Evolutionary conservation across 2,113 vertebrate species (phyloP).

Genomic region (Myrmecophaga tridactyla): DNA sequence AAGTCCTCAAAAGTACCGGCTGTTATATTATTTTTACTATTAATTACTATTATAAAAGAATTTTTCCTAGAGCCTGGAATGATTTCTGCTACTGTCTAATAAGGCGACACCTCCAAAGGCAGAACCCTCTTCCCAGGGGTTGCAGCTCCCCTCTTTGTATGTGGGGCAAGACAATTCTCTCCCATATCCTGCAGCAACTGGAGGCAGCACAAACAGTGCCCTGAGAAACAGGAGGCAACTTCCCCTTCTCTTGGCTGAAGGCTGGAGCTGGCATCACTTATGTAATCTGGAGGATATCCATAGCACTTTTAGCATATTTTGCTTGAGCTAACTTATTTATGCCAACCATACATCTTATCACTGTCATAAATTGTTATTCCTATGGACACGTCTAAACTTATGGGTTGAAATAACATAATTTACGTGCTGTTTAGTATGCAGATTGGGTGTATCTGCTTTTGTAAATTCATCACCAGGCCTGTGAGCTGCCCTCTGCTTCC

Average conservation of each 20-base stretch:
- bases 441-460: slow-evolving; percentile 65
- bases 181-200: too few relatives aligned
- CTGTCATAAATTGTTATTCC: slow-evolving; percentile 70
- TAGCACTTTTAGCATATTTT: slow-evolving; percentile 58
- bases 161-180: background rate
- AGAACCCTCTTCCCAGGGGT: background rate
- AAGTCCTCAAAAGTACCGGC: background rate
- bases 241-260: background rate
- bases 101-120: background rate
- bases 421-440: slow-evolving; percentile 75
- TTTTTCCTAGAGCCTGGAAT: background rate
- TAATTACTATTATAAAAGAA: background rate
- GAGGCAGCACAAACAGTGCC: background rate
- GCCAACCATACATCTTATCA: slow-evolving; percentile 60
- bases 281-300: slow-evolving; percentile 49
- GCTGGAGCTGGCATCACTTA: background rate
- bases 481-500: background rate
- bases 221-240: background rate
- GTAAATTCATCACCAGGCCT: slow-evolving; percentile 64
- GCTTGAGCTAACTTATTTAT: slow-evolving; percentile 69
- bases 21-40: background rate
- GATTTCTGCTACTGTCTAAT: background rate
- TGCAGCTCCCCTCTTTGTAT: background rate
- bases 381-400: slow-evolving; percentile 68
- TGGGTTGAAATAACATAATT: slow-evolving; percentile 72